Evolutionary conservation across 2,797 vertebrate genomes (phyloP).

Genomic region (Rhynchotus rufescens): DNA sequence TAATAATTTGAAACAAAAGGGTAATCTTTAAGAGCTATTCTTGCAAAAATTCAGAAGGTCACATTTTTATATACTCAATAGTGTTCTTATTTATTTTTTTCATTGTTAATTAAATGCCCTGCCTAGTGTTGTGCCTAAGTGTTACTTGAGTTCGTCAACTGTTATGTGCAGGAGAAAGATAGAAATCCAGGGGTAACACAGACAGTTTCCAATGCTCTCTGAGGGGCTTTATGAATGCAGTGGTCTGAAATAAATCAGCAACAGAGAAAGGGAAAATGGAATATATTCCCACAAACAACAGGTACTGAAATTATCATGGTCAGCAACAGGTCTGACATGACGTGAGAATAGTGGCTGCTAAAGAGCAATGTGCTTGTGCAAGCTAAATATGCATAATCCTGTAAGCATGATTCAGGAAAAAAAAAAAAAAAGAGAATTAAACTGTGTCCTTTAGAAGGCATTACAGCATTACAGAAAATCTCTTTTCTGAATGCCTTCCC

Average conservation of each 20-base stretch:
- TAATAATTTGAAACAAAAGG: background rate
- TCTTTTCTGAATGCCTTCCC: no score
- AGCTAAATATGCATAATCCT: background rate
- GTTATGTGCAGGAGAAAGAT: background rate
- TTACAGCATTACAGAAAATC: no score
- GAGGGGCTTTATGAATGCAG: background rate
- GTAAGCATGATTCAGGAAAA: no score
- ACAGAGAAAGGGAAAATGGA: background rate
- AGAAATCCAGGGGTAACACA: background rate
- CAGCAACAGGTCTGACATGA: background rate
- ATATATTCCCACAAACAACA: background rate
- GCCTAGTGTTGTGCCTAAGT: background rate
- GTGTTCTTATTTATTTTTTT: background rate
- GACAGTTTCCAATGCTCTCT: background rate
- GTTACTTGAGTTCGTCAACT: background rate
- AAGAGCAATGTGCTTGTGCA: background rate
- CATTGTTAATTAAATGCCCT: background rate
- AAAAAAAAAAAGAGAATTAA: no score
- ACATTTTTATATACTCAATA: background rate
- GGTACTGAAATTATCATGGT: background rate
- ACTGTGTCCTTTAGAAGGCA: no score
- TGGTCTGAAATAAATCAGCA: background rate
- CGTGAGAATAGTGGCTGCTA: background rate
- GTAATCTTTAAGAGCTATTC: background rate
- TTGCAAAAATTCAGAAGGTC: background rate